Percentiles rank a stretch among this genome's conserved stretches.
phyloP scores from a whole-genome alignment of 2,113 vertebrate genomes.

The Eurypyga helias region DNA sequence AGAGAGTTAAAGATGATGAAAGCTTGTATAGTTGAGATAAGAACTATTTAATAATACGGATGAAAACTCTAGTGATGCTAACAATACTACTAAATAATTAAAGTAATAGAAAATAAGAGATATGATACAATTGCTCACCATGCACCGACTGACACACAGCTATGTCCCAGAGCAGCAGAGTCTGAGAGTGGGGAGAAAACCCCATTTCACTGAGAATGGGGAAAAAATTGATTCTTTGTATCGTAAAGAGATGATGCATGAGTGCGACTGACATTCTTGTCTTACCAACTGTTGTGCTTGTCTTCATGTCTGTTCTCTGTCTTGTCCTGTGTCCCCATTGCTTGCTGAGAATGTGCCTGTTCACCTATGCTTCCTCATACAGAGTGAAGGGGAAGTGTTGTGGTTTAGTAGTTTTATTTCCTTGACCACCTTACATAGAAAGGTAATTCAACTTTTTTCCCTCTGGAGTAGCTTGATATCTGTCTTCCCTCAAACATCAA shows the following conservation, averaged over 20 bases:
- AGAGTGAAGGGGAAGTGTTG: neutral
- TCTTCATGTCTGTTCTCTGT: neutral
- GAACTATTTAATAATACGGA: too few species aligned
- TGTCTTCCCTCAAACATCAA: neutral
- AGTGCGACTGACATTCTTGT: rapidly evolving
- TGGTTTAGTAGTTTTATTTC: neutral
- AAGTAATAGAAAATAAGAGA: too few species aligned
- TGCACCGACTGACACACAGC: too few species aligned
- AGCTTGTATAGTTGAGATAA: too few species aligned
- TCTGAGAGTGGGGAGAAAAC: too few species aligned
- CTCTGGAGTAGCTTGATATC: neutral
- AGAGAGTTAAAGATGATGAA: too few species aligned
- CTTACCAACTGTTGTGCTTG: neutral
- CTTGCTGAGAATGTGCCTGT: neutral
- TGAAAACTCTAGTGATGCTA: too few species aligned
- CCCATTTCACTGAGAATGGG: neutral
- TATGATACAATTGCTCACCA: too few species aligned
- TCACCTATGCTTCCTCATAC: neutral
- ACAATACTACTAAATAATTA: too few species aligned
- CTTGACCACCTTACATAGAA: neutral
- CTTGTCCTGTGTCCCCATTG: neutral
- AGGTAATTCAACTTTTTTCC: neutral
- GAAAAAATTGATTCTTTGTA: neutral
- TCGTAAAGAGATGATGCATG: neutral
- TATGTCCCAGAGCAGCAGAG: too few species aligned